Evolutionary conservation across 2,113 vertebrate genomes (phyloP).

Genomic region (Erpornis zantholeuca): DNA sequence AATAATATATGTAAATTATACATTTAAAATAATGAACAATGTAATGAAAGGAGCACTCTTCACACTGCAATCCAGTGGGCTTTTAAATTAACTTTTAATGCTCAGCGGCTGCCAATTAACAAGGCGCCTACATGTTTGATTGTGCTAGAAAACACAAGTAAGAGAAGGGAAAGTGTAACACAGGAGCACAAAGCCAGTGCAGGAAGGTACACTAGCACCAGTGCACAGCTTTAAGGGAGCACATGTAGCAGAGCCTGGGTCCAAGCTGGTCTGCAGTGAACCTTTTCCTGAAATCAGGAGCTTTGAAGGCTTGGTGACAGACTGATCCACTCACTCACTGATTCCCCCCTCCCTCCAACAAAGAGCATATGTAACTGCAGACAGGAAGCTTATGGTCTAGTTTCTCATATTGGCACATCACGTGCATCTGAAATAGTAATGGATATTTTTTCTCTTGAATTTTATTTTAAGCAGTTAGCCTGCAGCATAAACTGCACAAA

Average conservation of each 20-base stretch:
- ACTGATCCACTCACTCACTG: not conserved
- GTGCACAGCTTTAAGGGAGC: not conserved
- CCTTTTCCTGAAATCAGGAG: not conserved
- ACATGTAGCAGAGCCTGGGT: not conserved
- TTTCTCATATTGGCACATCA: not conserved
- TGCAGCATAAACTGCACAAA: not conserved
- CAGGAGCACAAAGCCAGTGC: not conserved
- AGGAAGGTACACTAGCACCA: not conserved
- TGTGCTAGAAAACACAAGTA: not conserved
- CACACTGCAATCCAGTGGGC: not conserved
- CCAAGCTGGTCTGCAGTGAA: not conserved
- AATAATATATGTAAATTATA: constrained; percentile 27
- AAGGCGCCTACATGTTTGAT: not conserved
- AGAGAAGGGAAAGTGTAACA: not conserved
- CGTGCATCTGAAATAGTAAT: not conserved
- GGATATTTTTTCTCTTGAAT: not conserved
- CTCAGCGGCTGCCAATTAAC: not conserved
- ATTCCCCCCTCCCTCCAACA: not conserved
- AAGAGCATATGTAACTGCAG: not conserved
- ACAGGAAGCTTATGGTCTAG: not conserved
- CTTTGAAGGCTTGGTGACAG: not conserved
- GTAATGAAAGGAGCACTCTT: constrained; percentile 9
- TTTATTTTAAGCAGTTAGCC: not conserved
- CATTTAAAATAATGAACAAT: constrained; percentile 20
- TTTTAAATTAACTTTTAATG: constrained; percentile 23